A percentile compares a stretch with the other conserved stretches of the same genome.
phyloP scores from a whole-genome alignment of 2,797 vertebrate genomes.

The Tapera naevia region DNA sequence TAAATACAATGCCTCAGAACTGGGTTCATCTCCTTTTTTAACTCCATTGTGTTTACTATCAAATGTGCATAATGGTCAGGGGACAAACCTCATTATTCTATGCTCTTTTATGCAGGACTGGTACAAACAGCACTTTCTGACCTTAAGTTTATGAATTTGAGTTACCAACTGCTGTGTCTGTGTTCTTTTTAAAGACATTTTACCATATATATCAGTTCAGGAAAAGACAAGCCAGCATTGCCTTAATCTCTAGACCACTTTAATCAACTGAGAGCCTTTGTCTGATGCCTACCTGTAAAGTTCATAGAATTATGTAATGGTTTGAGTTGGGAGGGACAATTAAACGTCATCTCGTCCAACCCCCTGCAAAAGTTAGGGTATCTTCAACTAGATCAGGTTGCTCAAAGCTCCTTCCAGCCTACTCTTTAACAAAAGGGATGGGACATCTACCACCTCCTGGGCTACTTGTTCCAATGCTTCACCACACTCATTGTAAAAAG shows the following conservation, averaged over 20 bases:
- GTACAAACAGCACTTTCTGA: background rate
- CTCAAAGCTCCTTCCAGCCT: background rate
- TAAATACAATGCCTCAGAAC: background rate
- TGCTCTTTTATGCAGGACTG: background rate
- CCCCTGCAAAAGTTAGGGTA: background rate
- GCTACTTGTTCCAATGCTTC: background rate
- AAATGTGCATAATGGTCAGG: background rate
- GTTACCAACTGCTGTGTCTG: background rate
- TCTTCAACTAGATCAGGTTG: background rate
- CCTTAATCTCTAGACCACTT: background rate
- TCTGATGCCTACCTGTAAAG: background rate
- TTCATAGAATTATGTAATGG: background rate
- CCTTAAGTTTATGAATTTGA: background rate
- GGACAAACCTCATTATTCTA: background rate
- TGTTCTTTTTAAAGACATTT: background rate
- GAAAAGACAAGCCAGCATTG: background rate
- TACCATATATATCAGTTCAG: background rate
- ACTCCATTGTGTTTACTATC: background rate
- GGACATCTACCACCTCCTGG: background rate
- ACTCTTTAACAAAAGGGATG: background rate
- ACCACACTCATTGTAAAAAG: background rate
- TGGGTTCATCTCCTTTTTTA: background rate
- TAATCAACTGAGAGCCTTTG: background rate
- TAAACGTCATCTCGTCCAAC: background rate
- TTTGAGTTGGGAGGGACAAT: background rate